A percentile compares a stretch with the other conserved stretches of the same genome.
Evolutionary conservation across 2,797 vertebrate species (phyloP).

Genomic region (Centroberyx gerrardi): DNA sequence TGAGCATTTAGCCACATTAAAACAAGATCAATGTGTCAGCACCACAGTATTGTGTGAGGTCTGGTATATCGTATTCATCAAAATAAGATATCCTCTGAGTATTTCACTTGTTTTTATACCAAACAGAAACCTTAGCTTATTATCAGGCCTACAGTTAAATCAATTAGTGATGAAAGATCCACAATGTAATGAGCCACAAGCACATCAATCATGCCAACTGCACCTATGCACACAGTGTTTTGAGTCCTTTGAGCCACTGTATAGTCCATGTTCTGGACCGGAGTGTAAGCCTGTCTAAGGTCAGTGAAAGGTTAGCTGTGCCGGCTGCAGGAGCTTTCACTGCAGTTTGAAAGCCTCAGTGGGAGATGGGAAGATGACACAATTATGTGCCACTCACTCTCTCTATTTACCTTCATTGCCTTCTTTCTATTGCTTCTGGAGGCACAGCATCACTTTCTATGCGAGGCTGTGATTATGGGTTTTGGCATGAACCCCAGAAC

Average conservation of each 20-base stretch:
- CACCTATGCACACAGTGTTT: neutral
- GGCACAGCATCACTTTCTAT: constrained; percentile 46
- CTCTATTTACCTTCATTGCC: constrained; percentile 81
- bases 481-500: constrained; percentile 49
- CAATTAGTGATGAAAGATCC: neutral
- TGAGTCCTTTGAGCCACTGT: constrained; percentile 19
- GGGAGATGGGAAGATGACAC: constrained; percentile 82
- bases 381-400: constrained; percentile 78
- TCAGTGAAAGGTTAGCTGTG: constrained; percentile 41
- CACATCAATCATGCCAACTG: neutral
- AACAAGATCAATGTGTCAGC: no score
- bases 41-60: no score
- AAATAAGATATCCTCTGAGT: no score
- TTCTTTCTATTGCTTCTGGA: constrained; percentile 46
- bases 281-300: constrained; percentile 31
- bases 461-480: constrained; percentile 64
- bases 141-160: neutral
- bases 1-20: no score
- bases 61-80: no score
- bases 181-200: neutral
- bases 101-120: no score
- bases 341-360: constrained; percentile 83
- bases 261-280: neutral
- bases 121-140: no score
- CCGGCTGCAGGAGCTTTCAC: constrained; percentile 50